These are phyloP conservation scores for Pituophis catenifer DNA, from an alignment of 2,113 vertebrate genomes.

Conservation along the genomic window DNA sequence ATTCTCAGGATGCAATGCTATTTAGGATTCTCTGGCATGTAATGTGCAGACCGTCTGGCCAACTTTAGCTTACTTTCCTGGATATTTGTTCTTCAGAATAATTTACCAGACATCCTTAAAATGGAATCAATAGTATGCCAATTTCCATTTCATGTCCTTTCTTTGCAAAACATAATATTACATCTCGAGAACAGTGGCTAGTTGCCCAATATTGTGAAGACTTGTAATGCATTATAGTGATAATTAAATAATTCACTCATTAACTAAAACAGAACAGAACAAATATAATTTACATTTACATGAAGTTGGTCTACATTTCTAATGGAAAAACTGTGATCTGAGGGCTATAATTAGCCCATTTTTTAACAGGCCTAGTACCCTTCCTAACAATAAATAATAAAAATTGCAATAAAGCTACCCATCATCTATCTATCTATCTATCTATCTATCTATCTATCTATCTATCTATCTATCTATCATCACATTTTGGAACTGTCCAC, in stretches of 20 bases:
- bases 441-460: no score
- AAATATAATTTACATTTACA: constrained; percentile 16
- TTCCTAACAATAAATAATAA: not conserved
- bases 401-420: not conserved
- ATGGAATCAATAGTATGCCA: constrained; percentile 60
- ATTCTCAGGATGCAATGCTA: constrained; percentile 39
- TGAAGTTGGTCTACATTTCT: not conserved
- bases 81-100: constrained; percentile 68
- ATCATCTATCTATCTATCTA: not conserved
- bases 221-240: constrained; percentile 27
- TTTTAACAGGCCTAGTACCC: not conserved
- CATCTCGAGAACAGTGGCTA: constrained; percentile 32
- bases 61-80: constrained; percentile 67
- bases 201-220: constrained; percentile 23
- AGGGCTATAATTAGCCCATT: not conserved
- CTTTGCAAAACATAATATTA: constrained; percentile 65
- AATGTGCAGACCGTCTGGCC: constrained; percentile 53
- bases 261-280: not conserved
- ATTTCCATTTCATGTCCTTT: constrained; percentile 72
- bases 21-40: constrained; percentile 60
- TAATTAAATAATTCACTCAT: constrained; percentile 35
- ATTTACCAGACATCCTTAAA: constrained; percentile 73
- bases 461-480: not conserved
- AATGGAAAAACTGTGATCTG: not conserved
- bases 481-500: no score